Evolutionary conservation across 1,140 invertebrate genomes (phyloP), one percentile per base, ranked within the genome.

Genomic region (Neodiprion lecontei): DNA sequence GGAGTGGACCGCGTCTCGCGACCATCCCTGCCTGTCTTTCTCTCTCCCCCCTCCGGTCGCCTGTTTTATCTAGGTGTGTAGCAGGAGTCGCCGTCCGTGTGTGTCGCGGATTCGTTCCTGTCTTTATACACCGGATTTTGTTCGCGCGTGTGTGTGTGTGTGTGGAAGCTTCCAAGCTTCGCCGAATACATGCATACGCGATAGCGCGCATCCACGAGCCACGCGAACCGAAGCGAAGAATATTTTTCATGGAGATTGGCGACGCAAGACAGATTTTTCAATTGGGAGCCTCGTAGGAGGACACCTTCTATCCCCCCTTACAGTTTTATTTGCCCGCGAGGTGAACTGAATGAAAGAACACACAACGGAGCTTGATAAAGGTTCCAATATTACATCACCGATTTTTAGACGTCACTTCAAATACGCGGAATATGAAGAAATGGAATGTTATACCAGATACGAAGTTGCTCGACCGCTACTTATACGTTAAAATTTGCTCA

Each of bases 1-100:
- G 79, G 74, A 80, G 82, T 81, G 81, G 80, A 82, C 83, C 82
- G 71, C 69, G 78, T 76, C 68, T 78, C 76, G 75, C 75, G 72
- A 74, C 77, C 76, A 23, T 69, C 40, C 67, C 9, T 11, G 67
- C 67, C 67, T 69, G 40, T 69, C 67, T 69, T 21, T 61, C 9
- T 61, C 53, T 17, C 53, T 61, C 11, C 28, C 28, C 1, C 28
- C 28, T 40, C 28, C 28, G 28, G 28, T 40, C 28, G 28, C 28
- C 1, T 40, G 28, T 40, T 40, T 40, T 40, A 40, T 40, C 28
- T 40, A 40, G 28, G 28, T 40, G 28, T 40, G 28, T 21, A 21
- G 17, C 28, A 40, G 1, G 28, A 40, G 28, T 5, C 28, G 28
- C 1, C 28, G 28, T 40, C 61, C 17, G 7, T 65, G 12, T 65